phyloP scores from a whole-genome alignment of 1,140 invertebrate genomes.

The Oreohelix idahoensis region DNA sequence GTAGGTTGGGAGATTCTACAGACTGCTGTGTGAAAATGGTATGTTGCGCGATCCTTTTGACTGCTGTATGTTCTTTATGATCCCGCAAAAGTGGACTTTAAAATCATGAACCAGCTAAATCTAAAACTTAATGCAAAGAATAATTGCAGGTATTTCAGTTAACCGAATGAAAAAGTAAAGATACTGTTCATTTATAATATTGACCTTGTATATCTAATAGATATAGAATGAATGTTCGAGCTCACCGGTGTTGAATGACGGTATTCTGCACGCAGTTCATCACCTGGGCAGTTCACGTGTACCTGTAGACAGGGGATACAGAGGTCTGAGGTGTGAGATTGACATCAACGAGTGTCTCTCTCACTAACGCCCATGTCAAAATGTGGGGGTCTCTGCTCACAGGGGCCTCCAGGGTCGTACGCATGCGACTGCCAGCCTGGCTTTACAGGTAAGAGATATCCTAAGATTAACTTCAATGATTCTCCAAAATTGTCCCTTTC shows the following conservation, averaged over 20 bases:
- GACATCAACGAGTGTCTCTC: conserved; percentile 58
- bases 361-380: conserved; percentile 53
- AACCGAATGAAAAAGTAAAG: too few species aligned
- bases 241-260: conserved; percentile 51
- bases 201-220: conserved; percentile 35
- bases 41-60: too few species aligned
- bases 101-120: too few species aligned
- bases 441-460: conserved; percentile 47
- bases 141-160: too few species aligned
- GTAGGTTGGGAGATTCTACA: too few species aligned
- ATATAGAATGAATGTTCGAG: conserved; percentile 52
- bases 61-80: too few species aligned
- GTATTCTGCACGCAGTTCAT: conserved; percentile 41
- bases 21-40: too few species aligned
- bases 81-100: too few species aligned
- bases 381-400: conserved; percentile 69
- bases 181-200: too few species aligned
- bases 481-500: too few species aligned
- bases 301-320: conserved; percentile 43
- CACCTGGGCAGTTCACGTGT: conserved; percentile 45
- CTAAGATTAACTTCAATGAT: too few species aligned
- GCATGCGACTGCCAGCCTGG: conserved; percentile 88
- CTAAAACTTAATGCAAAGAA: too few species aligned
- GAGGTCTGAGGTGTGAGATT: conserved; percentile 49
- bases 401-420: conserved; percentile 62